A percentile compares a stretch with the other conserved stretches of the same genome.
These are phyloP conservation scores for Sylvia atricapilla DNA, from an alignment of 2,113 vertebrate genomes.

Conservation along the genomic window DNA sequence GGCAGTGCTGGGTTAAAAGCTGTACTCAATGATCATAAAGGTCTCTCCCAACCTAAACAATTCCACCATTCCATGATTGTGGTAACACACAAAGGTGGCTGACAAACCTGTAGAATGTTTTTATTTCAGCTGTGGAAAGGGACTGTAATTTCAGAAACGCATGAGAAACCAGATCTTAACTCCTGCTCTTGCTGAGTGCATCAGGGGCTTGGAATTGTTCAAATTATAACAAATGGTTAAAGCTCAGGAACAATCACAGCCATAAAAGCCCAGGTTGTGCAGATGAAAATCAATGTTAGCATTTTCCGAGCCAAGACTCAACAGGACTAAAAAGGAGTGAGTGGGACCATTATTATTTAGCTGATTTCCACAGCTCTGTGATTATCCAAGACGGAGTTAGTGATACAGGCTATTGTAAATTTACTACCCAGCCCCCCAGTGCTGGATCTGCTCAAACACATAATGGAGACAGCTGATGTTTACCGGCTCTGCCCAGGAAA, in stretches of 20 bases:
- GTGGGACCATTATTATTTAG: slow-evolving; percentile 67
- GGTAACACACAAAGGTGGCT: neutral
- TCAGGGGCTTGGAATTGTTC: neutral
- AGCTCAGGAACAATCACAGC: slow-evolving; percentile 59
- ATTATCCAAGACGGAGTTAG: slow-evolving; percentile 65
- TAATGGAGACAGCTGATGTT: slow-evolving; percentile 50
- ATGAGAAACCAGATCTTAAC: slow-evolving; percentile 31
- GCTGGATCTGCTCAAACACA: slow-evolving; percentile 55
- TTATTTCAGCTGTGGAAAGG: slow-evolving; percentile 40
- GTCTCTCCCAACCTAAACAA: neutral
- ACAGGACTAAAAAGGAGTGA: slow-evolving; percentile 71
- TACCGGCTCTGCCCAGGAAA: neutral
- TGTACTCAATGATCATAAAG: neutral
- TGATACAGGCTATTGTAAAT: slow-evolving; percentile 63
- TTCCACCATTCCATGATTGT: neutral
- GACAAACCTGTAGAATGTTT: neutral
- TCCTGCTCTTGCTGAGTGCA: slow-evolving; percentile 40
- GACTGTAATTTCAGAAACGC: slow-evolving; percentile 2
- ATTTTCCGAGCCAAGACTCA: slow-evolving; percentile 62
- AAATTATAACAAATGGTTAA: slow-evolving; percentile 66
- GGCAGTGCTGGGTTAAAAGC: neutral
- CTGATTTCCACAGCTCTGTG: slow-evolving; percentile 61
- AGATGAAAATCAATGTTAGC: slow-evolving; percentile 71
- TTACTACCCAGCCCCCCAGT: slow-evolving; percentile 49
- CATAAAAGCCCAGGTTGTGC: slow-evolving; percentile 61